A percentile compares a stretch with the other conserved stretches of the same genome.
phyloP scores from a whole-genome alignment of 2,113 vertebrate species.

The Brachypodius melanocephalos region DNA sequence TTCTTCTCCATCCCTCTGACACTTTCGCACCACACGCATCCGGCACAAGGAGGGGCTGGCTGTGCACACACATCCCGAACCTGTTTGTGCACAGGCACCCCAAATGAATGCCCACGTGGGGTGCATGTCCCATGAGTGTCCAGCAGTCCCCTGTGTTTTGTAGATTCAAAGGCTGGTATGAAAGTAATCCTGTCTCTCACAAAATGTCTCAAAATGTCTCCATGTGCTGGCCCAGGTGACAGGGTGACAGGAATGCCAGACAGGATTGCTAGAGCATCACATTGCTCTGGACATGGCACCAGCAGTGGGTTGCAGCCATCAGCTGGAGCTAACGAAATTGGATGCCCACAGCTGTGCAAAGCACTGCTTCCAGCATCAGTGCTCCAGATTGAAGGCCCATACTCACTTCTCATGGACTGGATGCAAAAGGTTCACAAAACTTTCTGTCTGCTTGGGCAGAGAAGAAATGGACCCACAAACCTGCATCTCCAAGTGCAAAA shows the following conservation, averaged over 20 bases:
- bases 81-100: accelerated
- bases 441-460: not conserved
- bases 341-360: not conserved
- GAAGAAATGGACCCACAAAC: not conserved
- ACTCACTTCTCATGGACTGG: not conserved
- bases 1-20: not conserved
- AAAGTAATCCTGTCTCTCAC: not conserved
- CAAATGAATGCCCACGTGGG: accelerated
- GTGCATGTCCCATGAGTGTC: accelerated
- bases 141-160: not conserved
- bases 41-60: not conserved
- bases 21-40: not conserved
- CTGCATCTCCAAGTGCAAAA: not conserved
- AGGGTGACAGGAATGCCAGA: not conserved
- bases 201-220: accelerated
- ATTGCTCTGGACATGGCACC: not conserved
- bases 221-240: accelerated
- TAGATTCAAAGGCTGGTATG: not conserved
- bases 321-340: not conserved
- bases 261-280: not conserved
- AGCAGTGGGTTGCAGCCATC: accelerated
- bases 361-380: not conserved
- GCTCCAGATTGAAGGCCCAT: not conserved
- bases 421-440: not conserved
- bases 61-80: accelerated